phyloP scores from a whole-genome alignment of 2,888 invertebrate species.

The Sarcophaga caerulescens region DNA sequence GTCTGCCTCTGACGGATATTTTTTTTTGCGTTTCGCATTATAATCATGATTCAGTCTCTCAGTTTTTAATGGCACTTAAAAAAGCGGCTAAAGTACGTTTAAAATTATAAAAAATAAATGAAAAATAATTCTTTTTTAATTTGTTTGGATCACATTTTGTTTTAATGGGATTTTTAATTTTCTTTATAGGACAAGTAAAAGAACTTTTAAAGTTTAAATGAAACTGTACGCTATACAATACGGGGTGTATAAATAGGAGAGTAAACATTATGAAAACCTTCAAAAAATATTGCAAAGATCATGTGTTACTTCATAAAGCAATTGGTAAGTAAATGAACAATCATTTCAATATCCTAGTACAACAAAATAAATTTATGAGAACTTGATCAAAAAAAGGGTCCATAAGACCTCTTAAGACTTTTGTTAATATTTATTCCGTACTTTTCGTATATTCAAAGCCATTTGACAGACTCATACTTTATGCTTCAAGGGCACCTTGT shows the following conservation, averaged over 20 bases:
- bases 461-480: too few species aligned
- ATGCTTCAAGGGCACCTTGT: too few species aligned
- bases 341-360: too few species aligned
- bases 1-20: not conserved
- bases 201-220: not conserved
- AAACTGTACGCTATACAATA: not conserved
- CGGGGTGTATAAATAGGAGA: not conserved
- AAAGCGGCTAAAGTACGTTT: not conserved
- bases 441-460: too few species aligned
- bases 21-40: slow-evolving; percentile 3
- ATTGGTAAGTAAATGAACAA: too few species aligned
- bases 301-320: too few species aligned
- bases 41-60: not conserved
- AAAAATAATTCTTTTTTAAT: not conserved
- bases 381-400: too few species aligned
- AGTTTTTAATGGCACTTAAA: not conserved
- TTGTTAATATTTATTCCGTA: too few species aligned
- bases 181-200: not conserved
- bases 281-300: too few species aligned
- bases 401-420: too few species aligned
- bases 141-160: not conserved
- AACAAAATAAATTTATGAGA: too few species aligned
- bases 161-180: not conserved
- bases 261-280: not conserved
- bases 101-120: too few species aligned